Evolutionary conservation across 1,140 invertebrate species (phyloP), one percentile per base, ranked within the genome.

Genomic region (Trichomalopsis sarcophagae): DNA sequence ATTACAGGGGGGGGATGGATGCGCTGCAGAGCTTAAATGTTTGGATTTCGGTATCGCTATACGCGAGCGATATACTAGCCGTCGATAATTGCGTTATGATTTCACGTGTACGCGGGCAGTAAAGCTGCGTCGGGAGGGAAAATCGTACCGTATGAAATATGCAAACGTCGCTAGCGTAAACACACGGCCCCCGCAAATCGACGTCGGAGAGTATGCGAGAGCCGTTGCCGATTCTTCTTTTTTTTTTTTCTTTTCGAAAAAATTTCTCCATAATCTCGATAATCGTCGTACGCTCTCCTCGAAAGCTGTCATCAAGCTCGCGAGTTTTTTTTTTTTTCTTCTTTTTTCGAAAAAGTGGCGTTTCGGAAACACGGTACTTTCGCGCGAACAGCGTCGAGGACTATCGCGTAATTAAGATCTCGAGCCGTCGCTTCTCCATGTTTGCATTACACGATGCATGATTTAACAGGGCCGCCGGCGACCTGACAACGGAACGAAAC

Each of bases 381-480:
- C 23, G 23, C 30, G 4, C 81, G 40, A 71, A 89, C 91, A 91
- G 27, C 27, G 27, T 27, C 27, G 2, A 36, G 33, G 40, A 71
- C 89, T 91, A 91, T 91, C 90, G 86, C 84, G 88, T 81, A 91
- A 91, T 91, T 91, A 91, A 87, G 89, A 91, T 91, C 90, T 82
- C 33, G 76, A 23, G 50, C 84, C 71, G 40, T 78, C 47, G 74
- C 80, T 44, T 76, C 84, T 27, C 84, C n/a, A 11, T 84, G 87
- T 89, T 90, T 88, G 88, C 87, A 87, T 87, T 86, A 78, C 27
- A 27, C 86, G 71, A 89, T 90, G 87, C 85, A 90, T 90, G 89
- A 90, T 90, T 90, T 87, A 90, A 87, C 87, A 69, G 76, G 47
- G 76, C 74, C 36, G 27, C 27, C 27, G 27, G 27, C 27, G 73